Conservation (phyloP, 2,888 invertebrate genomes). For the Caenorhabditis afra region DNA sequence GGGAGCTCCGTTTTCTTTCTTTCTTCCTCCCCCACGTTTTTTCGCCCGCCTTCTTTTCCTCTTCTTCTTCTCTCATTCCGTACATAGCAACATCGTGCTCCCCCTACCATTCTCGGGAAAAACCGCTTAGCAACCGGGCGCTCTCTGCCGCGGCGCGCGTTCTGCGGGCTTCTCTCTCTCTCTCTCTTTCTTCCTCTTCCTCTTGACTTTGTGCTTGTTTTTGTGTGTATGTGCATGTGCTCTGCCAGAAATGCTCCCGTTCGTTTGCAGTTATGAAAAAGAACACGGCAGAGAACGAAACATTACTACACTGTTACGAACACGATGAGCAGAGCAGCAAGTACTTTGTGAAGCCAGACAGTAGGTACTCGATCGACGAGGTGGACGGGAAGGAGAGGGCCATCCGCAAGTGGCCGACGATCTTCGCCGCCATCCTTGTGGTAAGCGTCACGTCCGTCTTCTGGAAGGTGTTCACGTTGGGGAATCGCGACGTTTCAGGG, state of each 20-base stretch:
- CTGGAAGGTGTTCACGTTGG: not conserved
- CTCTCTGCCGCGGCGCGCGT: not conserved
- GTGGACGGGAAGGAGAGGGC: constrained; percentile 40
- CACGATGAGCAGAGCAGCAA: constrained; percentile 50
- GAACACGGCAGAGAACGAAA: constrained; percentile 51
- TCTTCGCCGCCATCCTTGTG: constrained; percentile 61
- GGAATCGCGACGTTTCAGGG: too few relatives aligned
- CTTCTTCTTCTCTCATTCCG: not conserved
- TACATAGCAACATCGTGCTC: constrained; percentile 16
- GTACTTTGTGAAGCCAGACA: constrained; percentile 50
- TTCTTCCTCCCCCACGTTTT: not conserved
- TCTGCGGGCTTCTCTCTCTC: not conserved
- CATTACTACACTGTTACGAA: constrained; percentile 47
- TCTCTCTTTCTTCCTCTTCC: constrained; percentile 9
- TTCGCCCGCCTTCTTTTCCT: not conserved
- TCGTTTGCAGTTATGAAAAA: constrained; percentile 42
- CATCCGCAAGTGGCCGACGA: constrained; percentile 65
- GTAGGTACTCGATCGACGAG: constrained; percentile 29
- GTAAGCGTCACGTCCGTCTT: constrained; percentile 57
- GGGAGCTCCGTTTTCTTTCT: too few relatives aligned
- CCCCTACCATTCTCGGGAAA: constrained; percentile 1
- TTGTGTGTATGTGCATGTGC: not conserved
- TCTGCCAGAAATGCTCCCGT: too few relatives aligned
- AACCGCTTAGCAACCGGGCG: constrained; percentile 18
- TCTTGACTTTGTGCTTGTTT: not conserved